These are phyloP conservation scores for Poeciliopsis paucimaculata DNA, from an alignment of 2,797 vertebrate species.

Conservation along the genomic window DNA sequence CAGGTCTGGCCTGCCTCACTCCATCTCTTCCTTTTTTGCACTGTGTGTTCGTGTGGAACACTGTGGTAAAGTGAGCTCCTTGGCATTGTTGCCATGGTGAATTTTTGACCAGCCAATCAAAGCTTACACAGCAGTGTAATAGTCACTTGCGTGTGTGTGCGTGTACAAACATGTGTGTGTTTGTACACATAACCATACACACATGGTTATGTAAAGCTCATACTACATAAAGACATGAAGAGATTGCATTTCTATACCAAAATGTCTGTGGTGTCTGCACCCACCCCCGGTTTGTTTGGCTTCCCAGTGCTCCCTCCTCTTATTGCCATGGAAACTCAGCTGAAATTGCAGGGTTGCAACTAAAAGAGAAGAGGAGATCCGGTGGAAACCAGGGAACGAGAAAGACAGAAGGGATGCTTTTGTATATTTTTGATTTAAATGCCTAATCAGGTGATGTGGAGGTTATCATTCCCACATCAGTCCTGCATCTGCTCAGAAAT, in stretches of 20 bases:
- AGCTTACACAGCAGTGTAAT: not conserved
- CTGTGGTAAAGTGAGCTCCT: not conserved
- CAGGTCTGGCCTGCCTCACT: not conserved
- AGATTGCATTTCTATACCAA: not conserved
- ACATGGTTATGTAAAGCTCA: not conserved
- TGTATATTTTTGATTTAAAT: conserved; percentile 3
- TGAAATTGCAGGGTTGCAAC: conserved; percentile 42
- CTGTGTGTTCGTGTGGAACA: not conserved
- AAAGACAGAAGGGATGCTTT: conserved; percentile 6
- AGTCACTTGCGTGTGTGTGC: not conserved
- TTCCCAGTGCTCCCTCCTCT: conserved; percentile 16
- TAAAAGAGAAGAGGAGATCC: conserved; percentile 8
- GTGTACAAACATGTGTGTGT: not conserved
- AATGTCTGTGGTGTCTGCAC: not conserved
- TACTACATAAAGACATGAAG: not conserved
- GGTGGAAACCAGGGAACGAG: not conserved
- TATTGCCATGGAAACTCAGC: conserved; percentile 68
- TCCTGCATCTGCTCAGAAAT: not conserved
- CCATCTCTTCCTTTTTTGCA: not conserved
- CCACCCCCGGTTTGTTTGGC: conserved; percentile 34
- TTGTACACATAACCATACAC: not conserved
- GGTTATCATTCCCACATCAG: not conserved
- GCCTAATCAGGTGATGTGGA: not conserved
- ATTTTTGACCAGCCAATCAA: not conserved
- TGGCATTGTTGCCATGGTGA: conserved; percentile 1